Evolutionary conservation across 1,140 invertebrate genomes (phyloP).

Genomic region (Macrobrachium nipponense): DNA sequence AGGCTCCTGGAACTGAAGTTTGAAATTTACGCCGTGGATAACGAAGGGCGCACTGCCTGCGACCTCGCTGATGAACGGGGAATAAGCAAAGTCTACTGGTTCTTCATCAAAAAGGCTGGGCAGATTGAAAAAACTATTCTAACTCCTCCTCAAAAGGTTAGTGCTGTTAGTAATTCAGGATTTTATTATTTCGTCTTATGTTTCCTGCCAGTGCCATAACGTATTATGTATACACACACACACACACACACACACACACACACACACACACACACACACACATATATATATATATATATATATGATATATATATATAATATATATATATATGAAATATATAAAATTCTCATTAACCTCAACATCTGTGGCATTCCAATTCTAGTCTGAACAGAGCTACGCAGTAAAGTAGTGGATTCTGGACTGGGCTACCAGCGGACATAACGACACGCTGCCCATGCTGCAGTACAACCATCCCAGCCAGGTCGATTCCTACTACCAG

Average conservation of each 20-base stretch:
- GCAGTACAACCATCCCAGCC: not conserved
- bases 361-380: not conserved
- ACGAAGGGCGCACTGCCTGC: not conserved
- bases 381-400: not conserved
- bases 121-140: too few species aligned
- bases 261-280: conserved; percentile 23
- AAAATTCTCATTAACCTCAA: too few species aligned
- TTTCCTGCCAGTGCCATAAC: too few species aligned
- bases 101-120: too few species aligned
- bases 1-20: not conserved
- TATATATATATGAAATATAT: conserved; percentile 5
- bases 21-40: not conserved
- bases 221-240: too few species aligned
- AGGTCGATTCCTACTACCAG: conserved; percentile 16
- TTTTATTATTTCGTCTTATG: not conserved
- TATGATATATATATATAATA: conserved; percentile 28
- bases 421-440: too few species aligned
- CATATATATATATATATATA: conserved; percentile 36
- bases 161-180: too few species aligned
- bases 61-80: conserved; percentile 29
- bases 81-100: not conserved
- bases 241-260: too few species aligned
- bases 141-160: too few species aligned
- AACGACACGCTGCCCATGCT: not conserved
- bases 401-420: not conserved